A percentile compares a stretch with the other conserved stretches of the same genome.
These are phyloP conservation scores for Odobenus rosmarus DNA, from an alignment of 2,113 vertebrate genomes.

Conservation along the genomic window DNA sequence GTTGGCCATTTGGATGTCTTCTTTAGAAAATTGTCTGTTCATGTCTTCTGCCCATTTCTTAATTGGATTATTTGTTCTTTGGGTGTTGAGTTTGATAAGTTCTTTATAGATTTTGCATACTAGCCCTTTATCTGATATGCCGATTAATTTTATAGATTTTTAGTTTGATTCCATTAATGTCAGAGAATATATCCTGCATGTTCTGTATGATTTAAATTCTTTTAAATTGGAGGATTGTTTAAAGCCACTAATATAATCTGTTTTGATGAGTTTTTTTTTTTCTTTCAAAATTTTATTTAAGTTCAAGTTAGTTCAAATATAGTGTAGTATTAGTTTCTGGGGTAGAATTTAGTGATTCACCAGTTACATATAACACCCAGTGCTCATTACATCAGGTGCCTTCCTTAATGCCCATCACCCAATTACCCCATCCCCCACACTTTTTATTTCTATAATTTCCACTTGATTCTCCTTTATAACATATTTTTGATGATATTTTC, in stretches of 20 bases:
- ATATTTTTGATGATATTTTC: background rate
- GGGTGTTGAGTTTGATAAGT: no score
- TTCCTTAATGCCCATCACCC: background rate
- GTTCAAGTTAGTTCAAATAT: no score
- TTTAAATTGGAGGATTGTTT: background rate
- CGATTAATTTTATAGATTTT: no score
- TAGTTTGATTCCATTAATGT: background rate
- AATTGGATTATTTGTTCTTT: no score
- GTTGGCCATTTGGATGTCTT: no score
- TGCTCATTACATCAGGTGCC: background rate
- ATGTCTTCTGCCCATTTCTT: no score
- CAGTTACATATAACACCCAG: background rate
- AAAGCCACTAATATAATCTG: background rate
- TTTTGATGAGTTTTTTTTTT: background rate
- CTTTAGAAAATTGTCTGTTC: no score
- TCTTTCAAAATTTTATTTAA: background rate
- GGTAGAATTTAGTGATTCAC: no score
- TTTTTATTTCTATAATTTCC: background rate
- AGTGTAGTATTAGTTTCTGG: no score
- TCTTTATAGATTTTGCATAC: no score
- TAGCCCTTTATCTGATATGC: no score
- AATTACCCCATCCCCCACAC: background rate
- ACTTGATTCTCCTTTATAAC: background rate
- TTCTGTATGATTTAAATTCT: background rate
- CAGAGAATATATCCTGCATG: background rate